A percentile compares a stretch with the other conserved stretches of the same genome.
phyloP scores from a whole-genome alignment of 2,797 vertebrate species.

The Ambastaia sidthimunki region DNA sequence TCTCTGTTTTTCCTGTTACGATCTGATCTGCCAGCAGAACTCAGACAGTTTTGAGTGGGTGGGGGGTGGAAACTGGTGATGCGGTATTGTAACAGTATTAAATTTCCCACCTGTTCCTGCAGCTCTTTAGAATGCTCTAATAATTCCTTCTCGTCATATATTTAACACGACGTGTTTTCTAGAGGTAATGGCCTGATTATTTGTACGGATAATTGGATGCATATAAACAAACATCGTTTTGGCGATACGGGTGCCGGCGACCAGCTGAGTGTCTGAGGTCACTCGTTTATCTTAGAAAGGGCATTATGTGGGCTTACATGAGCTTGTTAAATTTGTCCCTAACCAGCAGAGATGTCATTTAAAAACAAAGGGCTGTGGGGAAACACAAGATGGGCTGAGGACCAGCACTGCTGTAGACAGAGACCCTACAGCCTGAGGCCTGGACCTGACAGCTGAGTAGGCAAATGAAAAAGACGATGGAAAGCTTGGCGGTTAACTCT shows the following conservation, averaged over 20 bases:
- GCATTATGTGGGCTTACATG: slow-evolving; percentile 45
- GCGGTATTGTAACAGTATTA: slow-evolving; percentile 26
- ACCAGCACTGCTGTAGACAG: slow-evolving; percentile 53
- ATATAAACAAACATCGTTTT: slow-evolving; percentile 12
- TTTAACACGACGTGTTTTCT: background rate
- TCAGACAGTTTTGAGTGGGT: slow-evolving; percentile 17
- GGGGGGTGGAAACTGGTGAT: slow-evolving; percentile 9
- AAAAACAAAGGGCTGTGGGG: slow-evolving; percentile 21
- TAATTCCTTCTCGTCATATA: background rate
- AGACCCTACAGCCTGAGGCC: slow-evolving; percentile 55
- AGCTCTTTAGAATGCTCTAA: background rate
- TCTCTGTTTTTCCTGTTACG: slow-evolving; percentile 40
- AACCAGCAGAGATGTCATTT: slow-evolving; percentile 57
- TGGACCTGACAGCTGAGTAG: slow-evolving; percentile 62
- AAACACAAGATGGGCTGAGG: slow-evolving; percentile 34
- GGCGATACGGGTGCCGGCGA: background rate
- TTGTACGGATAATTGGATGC: slow-evolving; percentile 31
- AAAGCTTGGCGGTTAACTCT: slow-evolving; percentile 53
- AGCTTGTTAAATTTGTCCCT: slow-evolving; percentile 43
- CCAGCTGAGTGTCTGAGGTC: slow-evolving; percentile 43
- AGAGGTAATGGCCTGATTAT: slow-evolving; percentile 5
- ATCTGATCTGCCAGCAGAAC: slow-evolving; percentile 37
- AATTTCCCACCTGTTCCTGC: background rate
- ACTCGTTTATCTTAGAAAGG: slow-evolving; percentile 35
- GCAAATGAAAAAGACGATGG: slow-evolving; percentile 37